Evolutionary conservation across 2,797 vertebrate species (phyloP).

Genomic region (Rhadinocentrus ornatus): DNA sequence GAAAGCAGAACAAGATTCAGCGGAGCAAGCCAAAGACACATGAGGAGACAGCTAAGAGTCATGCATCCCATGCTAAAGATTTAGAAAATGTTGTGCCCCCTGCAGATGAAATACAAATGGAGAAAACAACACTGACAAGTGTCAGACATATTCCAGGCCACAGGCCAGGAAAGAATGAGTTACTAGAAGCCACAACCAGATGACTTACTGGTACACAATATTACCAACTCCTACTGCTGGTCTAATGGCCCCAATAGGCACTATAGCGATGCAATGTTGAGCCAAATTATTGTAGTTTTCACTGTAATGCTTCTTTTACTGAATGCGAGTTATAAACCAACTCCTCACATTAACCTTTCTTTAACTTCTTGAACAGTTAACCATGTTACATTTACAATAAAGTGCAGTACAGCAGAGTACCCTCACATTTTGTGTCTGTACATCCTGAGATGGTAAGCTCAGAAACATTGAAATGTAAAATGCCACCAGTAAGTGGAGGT

Average conservation of each 20-base stretch:
- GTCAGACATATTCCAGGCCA: conserved; percentile 45
- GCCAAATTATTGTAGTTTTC: no score
- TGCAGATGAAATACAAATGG: conserved; percentile 13
- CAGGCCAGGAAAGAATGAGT: conserved; percentile 48
- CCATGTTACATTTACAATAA: neutral
- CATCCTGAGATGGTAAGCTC: neutral
- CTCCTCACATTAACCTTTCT: no score
- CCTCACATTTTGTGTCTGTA: neutral
- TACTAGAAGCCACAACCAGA: conserved; percentile 6
- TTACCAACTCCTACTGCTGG: neutral
- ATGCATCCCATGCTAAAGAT: neutral
- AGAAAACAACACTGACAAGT: conserved; percentile 6
- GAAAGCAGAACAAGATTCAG: conserved; percentile 37
- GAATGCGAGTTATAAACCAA: no score
- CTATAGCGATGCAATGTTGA: no score
- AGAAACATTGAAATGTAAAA: neutral
- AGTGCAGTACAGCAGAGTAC: neutral
- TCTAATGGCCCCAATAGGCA: neutral
- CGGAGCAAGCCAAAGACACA: conserved; percentile 29
- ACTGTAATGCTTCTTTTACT: no score
- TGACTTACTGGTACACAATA: neutral
- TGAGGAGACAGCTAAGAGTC: conserved; percentile 34
- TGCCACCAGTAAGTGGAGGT: conserved; percentile 49
- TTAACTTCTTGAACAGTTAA: no score
- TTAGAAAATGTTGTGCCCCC: neutral